Evolutionary conservation across 1,140 invertebrate genomes (phyloP).

Genomic region (Bombus affinis): DNA sequence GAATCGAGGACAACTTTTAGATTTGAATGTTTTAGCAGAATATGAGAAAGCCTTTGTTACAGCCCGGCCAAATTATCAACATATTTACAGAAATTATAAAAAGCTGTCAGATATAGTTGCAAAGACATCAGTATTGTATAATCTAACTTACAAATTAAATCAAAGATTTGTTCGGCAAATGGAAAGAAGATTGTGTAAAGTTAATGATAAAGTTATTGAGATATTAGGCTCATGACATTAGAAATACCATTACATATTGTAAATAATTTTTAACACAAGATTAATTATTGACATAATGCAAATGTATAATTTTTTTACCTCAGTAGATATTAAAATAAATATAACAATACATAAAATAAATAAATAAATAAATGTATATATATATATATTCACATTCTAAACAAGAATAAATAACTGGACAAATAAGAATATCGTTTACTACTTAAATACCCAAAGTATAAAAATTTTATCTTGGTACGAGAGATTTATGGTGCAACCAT

Average conservation of each 20-base stretch:
- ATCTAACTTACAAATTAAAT: slow-evolving; percentile 50
- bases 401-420: not conserved
- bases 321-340: slow-evolving; percentile 29
- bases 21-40: slow-evolving; percentile 66
- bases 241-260: not conserved
- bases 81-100: slow-evolving; percentile 65
- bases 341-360: slow-evolving; percentile 45
- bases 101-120: slow-evolving; percentile 55
- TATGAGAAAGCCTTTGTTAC: slow-evolving; percentile 67
- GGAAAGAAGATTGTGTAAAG: slow-evolving; percentile 50
- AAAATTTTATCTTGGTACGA: slow-evolving; percentile 11
- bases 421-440: slow-evolving; percentile 1
- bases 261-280: not conserved
- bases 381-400: not conserved
- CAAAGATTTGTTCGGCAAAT: slow-evolving; percentile 59
- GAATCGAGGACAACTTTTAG: slow-evolving; percentile 48
- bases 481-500: slow-evolving; percentile 8
- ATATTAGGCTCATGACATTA: slow-evolving; percentile 26
- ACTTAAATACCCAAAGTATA: not conserved
- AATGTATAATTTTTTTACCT: slow-evolving; percentile 27
- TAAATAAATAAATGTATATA: slow-evolving; percentile 13
- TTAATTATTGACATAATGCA: slow-evolving; percentile 5
- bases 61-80: slow-evolving; percentile 68
- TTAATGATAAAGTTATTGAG: slow-evolving; percentile 61
- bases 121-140: slow-evolving; percentile 57